Conservation (phyloP, 2,797 vertebrate genomes). For the Notoglanidium macrostoma region DNA sequence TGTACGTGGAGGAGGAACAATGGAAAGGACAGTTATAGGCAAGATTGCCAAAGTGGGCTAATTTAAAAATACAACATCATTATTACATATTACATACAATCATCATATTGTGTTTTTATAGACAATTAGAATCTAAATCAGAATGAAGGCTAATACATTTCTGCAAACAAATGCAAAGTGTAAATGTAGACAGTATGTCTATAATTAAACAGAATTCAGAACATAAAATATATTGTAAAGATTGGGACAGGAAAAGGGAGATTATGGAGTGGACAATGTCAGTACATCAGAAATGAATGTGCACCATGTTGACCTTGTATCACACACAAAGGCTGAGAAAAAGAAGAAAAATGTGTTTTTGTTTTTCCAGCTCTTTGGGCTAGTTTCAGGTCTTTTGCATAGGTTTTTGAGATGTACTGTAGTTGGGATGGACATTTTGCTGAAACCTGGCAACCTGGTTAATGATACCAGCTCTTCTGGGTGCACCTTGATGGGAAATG, state of each 20-base stretch:
- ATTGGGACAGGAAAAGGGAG: background rate
- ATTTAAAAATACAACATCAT: too few species aligned
- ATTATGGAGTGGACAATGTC: background rate
- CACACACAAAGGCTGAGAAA: background rate
- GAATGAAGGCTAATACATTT: background rate
- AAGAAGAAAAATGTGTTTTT: background rate
- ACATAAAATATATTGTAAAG: background rate
- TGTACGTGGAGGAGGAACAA: too few species aligned
- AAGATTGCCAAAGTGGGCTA: too few species aligned
- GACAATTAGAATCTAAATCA: background rate
- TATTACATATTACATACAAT: too few species aligned
- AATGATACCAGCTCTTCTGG: background rate
- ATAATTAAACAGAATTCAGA: background rate
- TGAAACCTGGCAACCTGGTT: background rate
- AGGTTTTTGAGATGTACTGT: too few species aligned
- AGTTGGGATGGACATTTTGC: background rate
- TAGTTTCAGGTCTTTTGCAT: background rate
- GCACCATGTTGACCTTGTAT: background rate
- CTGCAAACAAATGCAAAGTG: background rate
- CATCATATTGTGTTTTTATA: background rate
- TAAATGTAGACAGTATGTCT: background rate
- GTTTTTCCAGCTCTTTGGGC: background rate
- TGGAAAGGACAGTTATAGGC: too few species aligned
- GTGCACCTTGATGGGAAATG: background rate
- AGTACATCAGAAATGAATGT: background rate